Evolutionary conservation across 2,888 invertebrate genomes (phyloP), one percentile per base, ranked within the genome.

Genomic region (Noctuana brunneofusca): DNA sequence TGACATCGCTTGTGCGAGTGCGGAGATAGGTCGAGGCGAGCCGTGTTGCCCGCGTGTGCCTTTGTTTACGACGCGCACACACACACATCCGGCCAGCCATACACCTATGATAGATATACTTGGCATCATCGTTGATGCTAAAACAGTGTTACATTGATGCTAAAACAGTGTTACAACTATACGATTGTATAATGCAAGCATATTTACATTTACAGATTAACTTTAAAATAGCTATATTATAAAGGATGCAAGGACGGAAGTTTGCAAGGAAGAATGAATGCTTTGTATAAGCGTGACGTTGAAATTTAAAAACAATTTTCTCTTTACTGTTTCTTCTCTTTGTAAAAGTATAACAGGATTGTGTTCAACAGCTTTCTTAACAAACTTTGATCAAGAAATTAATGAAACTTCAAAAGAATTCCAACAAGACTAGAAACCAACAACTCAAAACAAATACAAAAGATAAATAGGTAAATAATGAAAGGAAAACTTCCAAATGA

Each of bases 381-480:
- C 57, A 66, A 72, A 74, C 66, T 71, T 68, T 59, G 55, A 66
- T 68, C 58, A 77, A 74, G 69, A 78, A 82, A 83, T 79, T 81
- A 79, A 75, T 73, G 72, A 77, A 79, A 80, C 71, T 76, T 71
- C 58, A 64, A 75, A 81, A 81, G 78, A 81, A 81, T 80, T 80
- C 73, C 68, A 75, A 77, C 75, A 79, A 75, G 71, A 68, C 65
- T 65, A 66, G 60, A 69, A 71, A 69, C 68, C 65, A 71, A 73
- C 66, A 74, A 75, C 71, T 75, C 66, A 68, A 74, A 81, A 82
- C 78, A 82, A 84, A 80, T 71, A 75, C 73, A 76, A 76, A 79
- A 80, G 76, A 74, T 72, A 80, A 83, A 83, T 78, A 81, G 75
- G 81, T 79, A 78, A 80, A 83, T 84, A 86, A 82, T 81, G 78